These are phyloP conservation scores for Electrona antarctica DNA, from an alignment of 2,113 vertebrate species.

Conservation along the genomic window DNA sequence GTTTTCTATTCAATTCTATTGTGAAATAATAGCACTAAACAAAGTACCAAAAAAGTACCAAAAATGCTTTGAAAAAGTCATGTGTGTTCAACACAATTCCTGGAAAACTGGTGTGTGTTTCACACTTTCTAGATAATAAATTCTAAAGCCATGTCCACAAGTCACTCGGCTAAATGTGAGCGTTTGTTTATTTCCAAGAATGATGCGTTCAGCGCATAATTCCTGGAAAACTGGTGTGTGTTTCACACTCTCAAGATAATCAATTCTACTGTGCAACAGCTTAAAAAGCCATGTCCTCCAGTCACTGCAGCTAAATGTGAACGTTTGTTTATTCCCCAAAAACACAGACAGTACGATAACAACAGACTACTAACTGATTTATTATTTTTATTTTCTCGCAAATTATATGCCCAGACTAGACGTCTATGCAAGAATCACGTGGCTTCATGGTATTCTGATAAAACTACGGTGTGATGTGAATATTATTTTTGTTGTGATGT, in stretches of 20 bases:
- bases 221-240: not conserved
- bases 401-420: too few relatives aligned
- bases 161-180: constrained; percentile 37
- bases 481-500: too few relatives aligned
- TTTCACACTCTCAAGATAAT: constrained; percentile 15
- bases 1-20: too few relatives aligned
- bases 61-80: too few relatives aligned
- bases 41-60: too few relatives aligned
- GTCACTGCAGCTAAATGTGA: constrained; percentile 34
- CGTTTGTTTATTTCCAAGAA: constrained; percentile 33
- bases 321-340: constrained; percentile 41
- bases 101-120: not conserved
- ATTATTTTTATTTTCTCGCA: not conserved
- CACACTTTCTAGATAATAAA: constrained; percentile 16
- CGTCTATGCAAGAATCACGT: too few relatives aligned
- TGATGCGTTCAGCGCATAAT: too few relatives aligned
- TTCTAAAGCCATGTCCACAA: constrained; percentile 15
- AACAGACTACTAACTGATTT: constrained; percentile 11
- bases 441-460: too few relatives aligned
- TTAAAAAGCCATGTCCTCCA: constrained; percentile 13
- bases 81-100: too few relatives aligned
- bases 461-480: too few relatives aligned
- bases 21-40: too few relatives aligned
- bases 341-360: constrained; percentile 8
- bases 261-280: constrained; percentile 24